phyloP scores from a whole-genome alignment of 2,113 vertebrate genomes.

The Campylomormyrus numenius region DNA sequence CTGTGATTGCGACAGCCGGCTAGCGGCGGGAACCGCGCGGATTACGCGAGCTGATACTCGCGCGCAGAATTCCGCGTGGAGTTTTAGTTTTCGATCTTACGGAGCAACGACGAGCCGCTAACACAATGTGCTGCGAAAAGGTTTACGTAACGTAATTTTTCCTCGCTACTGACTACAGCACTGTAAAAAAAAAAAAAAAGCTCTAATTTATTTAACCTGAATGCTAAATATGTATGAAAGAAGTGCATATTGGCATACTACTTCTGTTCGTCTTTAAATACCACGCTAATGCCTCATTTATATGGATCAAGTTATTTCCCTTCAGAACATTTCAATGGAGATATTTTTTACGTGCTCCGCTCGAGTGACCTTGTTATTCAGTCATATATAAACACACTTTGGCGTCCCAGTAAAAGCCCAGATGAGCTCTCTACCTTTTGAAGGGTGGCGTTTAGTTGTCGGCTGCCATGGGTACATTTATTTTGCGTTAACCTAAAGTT shows the following conservation, averaged over 20 bases:
- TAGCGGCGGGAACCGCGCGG: not conserved
- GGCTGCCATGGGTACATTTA: not conserved
- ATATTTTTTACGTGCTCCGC: not conserved
- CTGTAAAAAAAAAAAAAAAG: not conserved
- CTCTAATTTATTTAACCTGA: not conserved
- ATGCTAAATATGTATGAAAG: not conserved
- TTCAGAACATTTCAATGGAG: not conserved
- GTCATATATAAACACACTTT: not conserved
- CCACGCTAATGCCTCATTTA: not conserved
- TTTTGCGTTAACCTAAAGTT: not conserved
- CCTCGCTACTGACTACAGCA: not conserved
- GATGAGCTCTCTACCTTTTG: not conserved
- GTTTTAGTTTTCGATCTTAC: not conserved
- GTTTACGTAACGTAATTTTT: not conserved
- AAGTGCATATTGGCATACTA: slow-evolving; percentile 4
- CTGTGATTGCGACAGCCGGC: not conserved
- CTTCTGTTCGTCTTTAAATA: not conserved
- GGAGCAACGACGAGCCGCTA: not conserved
- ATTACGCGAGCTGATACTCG: not conserved
- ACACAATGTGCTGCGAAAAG: not conserved
- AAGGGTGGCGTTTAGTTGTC: not conserved
- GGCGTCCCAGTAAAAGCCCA: not conserved
- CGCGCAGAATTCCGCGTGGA: not conserved
- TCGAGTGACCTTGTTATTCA: slow-evolving; percentile 6
- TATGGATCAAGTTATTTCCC: not conserved